These are phyloP conservation scores for Celastrina argiolus DNA, from an alignment of 2,888 invertebrate species.

Conservation along the genomic window DNA sequence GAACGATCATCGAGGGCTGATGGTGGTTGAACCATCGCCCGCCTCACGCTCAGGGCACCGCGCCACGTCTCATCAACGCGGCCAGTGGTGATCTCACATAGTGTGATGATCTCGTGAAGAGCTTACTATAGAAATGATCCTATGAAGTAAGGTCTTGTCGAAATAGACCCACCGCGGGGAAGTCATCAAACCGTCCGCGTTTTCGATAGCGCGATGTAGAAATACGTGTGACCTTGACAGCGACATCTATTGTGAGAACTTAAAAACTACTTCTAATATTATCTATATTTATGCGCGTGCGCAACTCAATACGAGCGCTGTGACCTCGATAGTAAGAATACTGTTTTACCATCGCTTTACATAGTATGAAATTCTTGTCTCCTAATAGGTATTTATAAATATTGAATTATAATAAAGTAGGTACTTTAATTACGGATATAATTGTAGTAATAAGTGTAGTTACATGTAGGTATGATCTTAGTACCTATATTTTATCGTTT, in stretches of 20 bases:
- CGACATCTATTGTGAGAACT: not conserved
- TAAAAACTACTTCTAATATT: not conserved
- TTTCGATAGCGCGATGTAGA: constrained; percentile 16
- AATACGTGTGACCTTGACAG: not conserved
- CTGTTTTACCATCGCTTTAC: not conserved
- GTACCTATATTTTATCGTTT: no score
- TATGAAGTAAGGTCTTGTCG: constrained; percentile 41
- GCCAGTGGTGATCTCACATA: constrained; percentile 39
- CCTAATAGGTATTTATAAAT: no score
- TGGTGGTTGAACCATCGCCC: constrained; percentile 35
- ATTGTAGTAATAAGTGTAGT: no score
- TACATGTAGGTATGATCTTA: no score
- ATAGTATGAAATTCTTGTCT: no score
- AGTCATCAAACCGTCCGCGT: not conserved
- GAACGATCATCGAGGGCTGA: constrained; percentile 49
- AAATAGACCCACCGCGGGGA: not conserved
- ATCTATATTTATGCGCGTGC: not conserved
- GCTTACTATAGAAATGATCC: constrained; percentile 48
- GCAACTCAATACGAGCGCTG: not conserved
- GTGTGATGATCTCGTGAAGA: constrained; percentile 44
- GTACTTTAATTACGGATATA: no score
- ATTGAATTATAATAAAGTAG: no score
- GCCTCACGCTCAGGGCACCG: constrained; percentile 42
- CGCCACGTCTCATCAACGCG: constrained; percentile 45
- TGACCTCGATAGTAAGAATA: not conserved